Evolutionary conservation across 2,113 vertebrate species (phyloP).

Genomic region (Aegypius monachus): DNA sequence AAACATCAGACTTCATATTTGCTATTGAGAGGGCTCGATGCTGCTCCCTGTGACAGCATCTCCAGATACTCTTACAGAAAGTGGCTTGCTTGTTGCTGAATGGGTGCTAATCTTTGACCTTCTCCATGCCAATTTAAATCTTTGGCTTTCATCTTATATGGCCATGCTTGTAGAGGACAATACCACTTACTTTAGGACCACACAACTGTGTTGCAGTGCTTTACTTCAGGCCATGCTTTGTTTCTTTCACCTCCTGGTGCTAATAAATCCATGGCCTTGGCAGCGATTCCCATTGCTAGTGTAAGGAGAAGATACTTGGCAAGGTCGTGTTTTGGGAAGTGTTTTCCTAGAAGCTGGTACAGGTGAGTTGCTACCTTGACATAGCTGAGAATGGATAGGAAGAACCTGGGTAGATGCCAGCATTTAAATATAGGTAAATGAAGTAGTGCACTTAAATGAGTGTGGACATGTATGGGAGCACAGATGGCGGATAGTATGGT

Average conservation of each 20-base stretch:
- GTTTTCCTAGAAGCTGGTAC: background rate
- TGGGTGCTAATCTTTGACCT: background rate
- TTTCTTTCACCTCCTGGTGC: background rate
- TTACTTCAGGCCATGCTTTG: background rate
- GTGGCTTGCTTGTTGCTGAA: background rate
- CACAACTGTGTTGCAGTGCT: background rate
- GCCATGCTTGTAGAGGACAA: background rate
- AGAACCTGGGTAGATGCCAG: background rate
- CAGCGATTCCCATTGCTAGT: background rate
- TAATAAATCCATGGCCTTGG: background rate
- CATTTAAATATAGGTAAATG: background rate
- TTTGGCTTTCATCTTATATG: background rate
- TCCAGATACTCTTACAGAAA: background rate
- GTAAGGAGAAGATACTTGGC: background rate
- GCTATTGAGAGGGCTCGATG: background rate
- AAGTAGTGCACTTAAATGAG: background rate
- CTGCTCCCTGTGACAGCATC: background rate
- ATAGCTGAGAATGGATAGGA: background rate
- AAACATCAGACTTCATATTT: background rate
- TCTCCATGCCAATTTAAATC: background rate
- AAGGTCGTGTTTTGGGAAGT: background rate
- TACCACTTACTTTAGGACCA: background rate
- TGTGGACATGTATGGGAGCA: fast-evolving
- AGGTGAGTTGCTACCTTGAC: background rate
- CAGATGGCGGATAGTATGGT: background rate